Conservation (phyloP, 2,113 vertebrate genomes). For the Vicugna pacos region DNA sequence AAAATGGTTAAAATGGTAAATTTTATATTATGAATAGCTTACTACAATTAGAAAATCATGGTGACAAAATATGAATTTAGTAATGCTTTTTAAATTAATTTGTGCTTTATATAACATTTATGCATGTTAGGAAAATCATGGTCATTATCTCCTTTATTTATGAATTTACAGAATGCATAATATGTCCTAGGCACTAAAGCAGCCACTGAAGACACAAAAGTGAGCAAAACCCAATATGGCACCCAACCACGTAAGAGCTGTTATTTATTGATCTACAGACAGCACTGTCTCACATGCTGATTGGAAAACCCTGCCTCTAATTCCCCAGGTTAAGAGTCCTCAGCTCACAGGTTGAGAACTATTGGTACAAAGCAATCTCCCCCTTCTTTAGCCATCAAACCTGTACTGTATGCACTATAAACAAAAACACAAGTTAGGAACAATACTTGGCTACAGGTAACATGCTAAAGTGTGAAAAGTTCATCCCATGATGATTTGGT, state of each 20-base stretch:
- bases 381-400: not conserved
- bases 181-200: not conserved
- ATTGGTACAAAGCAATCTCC: not conserved
- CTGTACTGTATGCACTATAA: not conserved
- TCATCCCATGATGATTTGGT: not conserved
- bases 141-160: not conserved
- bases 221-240: not conserved
- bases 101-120: conserved; percentile 24
- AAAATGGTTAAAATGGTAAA: conserved; percentile 8
- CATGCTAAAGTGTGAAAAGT: not conserved
- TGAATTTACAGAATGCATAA: not conserved
- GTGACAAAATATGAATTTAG: conserved; percentile 23
- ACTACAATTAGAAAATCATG: not conserved
- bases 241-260: not conserved
- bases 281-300: not conserved
- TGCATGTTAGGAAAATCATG: not conserved
- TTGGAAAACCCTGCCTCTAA: not conserved
- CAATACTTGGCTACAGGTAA: not conserved
- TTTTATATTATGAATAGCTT: not conserved
- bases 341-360: not conserved
- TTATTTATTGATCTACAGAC: not conserved
- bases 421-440: conserved; percentile 2
- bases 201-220: not conserved
- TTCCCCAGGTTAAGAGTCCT: not conserved
- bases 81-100: conserved; percentile 38